These are phyloP conservation scores for Lichenostomus cassidix DNA, from an alignment of 2,113 vertebrate genomes.

Conservation along the genomic window DNA sequence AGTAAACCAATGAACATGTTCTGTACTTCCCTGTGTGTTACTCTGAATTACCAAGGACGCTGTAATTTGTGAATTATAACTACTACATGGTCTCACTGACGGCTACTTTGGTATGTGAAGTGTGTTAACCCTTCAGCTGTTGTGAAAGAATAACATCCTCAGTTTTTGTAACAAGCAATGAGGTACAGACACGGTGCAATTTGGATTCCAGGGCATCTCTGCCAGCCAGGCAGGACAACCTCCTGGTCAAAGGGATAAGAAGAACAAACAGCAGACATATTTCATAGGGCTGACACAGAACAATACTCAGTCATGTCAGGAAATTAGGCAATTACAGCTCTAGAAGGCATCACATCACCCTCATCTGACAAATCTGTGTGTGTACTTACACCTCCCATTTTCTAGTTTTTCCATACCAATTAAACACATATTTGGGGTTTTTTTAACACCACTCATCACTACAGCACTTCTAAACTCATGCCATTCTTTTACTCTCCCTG, in stretches of 20 bases:
- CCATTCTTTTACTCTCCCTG: background rate
- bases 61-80: background rate
- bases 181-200: background rate
- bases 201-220: background rate
- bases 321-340: background rate
- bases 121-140: background rate
- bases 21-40: background rate
- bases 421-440: background rate
- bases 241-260: background rate
- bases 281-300: background rate
- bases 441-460: background rate
- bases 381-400: background rate
- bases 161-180: background rate
- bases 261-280: background rate
- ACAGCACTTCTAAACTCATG: background rate
- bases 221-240: background rate
- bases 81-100: background rate
- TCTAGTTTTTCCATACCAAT: background rate
- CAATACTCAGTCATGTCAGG: background rate
- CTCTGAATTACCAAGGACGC: background rate
- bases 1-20: fast-evolving
- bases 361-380: background rate
- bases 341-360: background rate
- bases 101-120: background rate
- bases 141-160: background rate